phyloP scores from a whole-genome alignment of 2,113 vertebrate species.

The Hemicordylus capensis region DNA sequence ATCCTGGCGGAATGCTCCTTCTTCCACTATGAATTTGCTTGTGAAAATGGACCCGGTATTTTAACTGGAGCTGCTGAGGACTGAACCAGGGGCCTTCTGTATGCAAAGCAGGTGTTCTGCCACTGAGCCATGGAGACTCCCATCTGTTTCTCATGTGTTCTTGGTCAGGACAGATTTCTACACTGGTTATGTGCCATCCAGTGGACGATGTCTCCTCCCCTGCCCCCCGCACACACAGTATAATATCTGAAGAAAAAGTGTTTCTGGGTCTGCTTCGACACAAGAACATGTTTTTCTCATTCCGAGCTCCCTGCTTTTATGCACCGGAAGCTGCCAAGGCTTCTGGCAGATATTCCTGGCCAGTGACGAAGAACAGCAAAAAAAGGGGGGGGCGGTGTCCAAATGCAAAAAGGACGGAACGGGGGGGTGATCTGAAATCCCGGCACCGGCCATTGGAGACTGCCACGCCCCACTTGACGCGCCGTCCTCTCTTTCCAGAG shows the following conservation, averaged over 20 bases:
- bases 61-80: too few relatives aligned
- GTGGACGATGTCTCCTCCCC: too few relatives aligned
- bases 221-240: not conserved
- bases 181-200: too few relatives aligned
- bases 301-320: constrained; percentile 39
- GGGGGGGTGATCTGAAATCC: constrained; percentile 65
- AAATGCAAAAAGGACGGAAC: constrained; percentile 63
- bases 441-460: constrained; percentile 46
- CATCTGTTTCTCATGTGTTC: too few relatives aligned
- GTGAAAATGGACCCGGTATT: too few relatives aligned
- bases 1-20: too few relatives aligned
- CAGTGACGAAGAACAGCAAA: fast-evolving
- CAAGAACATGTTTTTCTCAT: constrained; percentile 1
- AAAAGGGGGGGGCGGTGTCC: constrained; percentile 44
- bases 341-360: constrained; percentile 73
- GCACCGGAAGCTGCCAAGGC: constrained; percentile 59
- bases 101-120: too few relatives aligned
- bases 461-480: constrained; percentile 19
- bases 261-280: not conserved
- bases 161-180: too few relatives aligned
- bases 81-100: too few relatives aligned
- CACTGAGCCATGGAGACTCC: too few relatives aligned
- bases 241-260: not conserved
- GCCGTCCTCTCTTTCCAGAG: constrained; percentile 49
- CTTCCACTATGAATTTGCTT: too few relatives aligned